phyloP scores from a whole-genome alignment of 2,888 invertebrate species.

The Podotricha telesiphe region DNA sequence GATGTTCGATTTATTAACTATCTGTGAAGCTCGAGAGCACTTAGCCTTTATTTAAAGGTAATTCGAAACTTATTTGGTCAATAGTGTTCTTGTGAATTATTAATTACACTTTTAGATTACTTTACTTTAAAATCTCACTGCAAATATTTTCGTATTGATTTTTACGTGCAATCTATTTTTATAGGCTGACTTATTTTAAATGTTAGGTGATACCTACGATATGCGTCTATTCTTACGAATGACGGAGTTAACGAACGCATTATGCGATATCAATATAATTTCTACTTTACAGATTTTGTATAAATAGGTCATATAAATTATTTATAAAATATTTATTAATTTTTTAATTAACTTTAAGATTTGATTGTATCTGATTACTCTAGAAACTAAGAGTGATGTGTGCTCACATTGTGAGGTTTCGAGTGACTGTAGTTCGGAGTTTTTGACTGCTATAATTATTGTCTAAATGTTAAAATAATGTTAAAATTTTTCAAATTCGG shows the following conservation, averaged over 20 bases:
- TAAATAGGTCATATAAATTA: slow-evolving; percentile 77
- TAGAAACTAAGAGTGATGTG: slow-evolving; percentile 66
- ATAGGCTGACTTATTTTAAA: slow-evolving; percentile 71
- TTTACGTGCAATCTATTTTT: slow-evolving; percentile 81
- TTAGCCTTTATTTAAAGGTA: slow-evolving; percentile 32
- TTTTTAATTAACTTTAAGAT: slow-evolving; percentile 74
- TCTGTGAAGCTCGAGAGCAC: slow-evolving; percentile 37
- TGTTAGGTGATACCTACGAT: slow-evolving; percentile 36
- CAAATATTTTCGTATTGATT: slow-evolving; percentile 70
- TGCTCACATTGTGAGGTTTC: slow-evolving; percentile 70
- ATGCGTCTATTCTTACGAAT: slow-evolving; percentile 51
- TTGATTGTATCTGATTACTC: slow-evolving; percentile 68
- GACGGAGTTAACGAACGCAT: slow-evolving; percentile 53
- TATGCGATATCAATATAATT: slow-evolving; percentile 68
- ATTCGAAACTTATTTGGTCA: slow-evolving; percentile 29
- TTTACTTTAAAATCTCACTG: slow-evolving; percentile 56
- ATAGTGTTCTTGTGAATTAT: slow-evolving; percentile 30
- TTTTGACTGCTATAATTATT: slow-evolving; percentile 65
- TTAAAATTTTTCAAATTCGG: slow-evolving; percentile 56
- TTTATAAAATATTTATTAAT: slow-evolving; percentile 76
- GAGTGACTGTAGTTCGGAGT: slow-evolving; percentile 69
- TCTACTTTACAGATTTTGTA: slow-evolving; percentile 78
- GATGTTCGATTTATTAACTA: slow-evolving; percentile 32
- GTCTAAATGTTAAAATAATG: slow-evolving; percentile 57
- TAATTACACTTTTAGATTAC: slow-evolving; percentile 28